Base-by-base conservation (phyloP, 2,113 vertebrate genomes). In the Nematolebias whitei region DNA sequence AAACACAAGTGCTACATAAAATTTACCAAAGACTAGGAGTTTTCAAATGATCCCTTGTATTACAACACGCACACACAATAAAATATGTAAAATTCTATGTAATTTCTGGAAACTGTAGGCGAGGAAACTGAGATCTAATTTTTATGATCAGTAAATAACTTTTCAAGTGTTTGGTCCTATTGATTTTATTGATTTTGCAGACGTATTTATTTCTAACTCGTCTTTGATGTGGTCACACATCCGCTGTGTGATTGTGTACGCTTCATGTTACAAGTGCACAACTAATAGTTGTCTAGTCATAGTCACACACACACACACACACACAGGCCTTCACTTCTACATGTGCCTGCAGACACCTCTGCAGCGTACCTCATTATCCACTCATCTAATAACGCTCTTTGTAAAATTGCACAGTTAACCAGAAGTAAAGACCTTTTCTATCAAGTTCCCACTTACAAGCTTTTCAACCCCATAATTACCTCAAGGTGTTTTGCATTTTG, bases 301-400 rank as follows among this genome's bases (percentile, higher is more conserved):
- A 18, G 53, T 73, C 47, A 43, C 55, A 3, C 26, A 15, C 20
- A 1, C 78, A 57, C 44, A 35, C 22, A 12, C 60, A 16, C 3
- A 2, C 18, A 48, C 68, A 41, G 15, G 20, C 44, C 11, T 54
- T 56, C 56, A 29, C 26, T 15, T 45, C 29, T 6, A 7, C 41
- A 32, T 11, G 24, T 22, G 71, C 67, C 67, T 50, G 59, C 73
- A 81, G 74, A 78, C 76, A 78, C 73, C 76, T 80, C 79, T 57
- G 61, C 69, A 63, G 48, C 39, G 2, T 13, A 63, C 41, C 76
- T 82, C 76, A 69, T 91, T 83, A 85, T 88, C 75, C 67, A 47
- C 78, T 87, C 55, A 71, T 85, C 79, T 71, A 79, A 78, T 82
- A 84, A 85, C 51, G 74, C 78, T 79, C 60, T 79, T 83, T 76